Evolutionary conservation across 2,113 vertebrate species (phyloP), one percentile per base, ranked within the genome.

Genomic region (Urocitellus parryii): DNA sequence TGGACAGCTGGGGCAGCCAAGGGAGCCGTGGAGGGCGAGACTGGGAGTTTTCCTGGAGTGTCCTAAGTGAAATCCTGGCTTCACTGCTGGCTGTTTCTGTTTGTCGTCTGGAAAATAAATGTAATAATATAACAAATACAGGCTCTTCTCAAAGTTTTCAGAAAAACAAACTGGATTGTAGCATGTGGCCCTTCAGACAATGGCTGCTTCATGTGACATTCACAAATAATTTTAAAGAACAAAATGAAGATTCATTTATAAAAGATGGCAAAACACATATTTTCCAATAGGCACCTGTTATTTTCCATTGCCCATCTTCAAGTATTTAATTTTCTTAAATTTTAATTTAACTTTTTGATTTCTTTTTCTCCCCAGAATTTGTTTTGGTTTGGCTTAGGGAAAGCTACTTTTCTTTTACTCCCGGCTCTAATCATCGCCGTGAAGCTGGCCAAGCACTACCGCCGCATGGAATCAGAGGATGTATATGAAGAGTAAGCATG

Each of bases 381-480:
- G 3, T 99, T 99, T 98, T 99, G 99, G 99, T 99, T 99, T 97
- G 99, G 99, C 90, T 97, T 99, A 97, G 99, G 99, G 97, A 98
- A 99, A 95, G 99, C 99, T 72, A 98, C 99, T 0, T 63, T 99
- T 9, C 98, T 99, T 97, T 98, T 99, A 94, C 98, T 99, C 87
- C 99, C 99, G 3, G 99, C 99, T 96, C 97, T 99, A 78, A 99
- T 99, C 97, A 98, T 99, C 65, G 99, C 99, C 1, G 98, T 99
- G 13, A 99, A 99, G 97, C 98, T 99, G 90, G 99, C 99, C 97
- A 99, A 99, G 98, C 99, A 99, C 97, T 99, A 99, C 92, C 99
- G 99, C 63, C 98, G 99, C 87, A 99, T 99, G 99, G 99, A 99
- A 77, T 99, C 99, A 0, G 99, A 99, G 98, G 99, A 99, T 16